A percentile compares a stretch with the other conserved stretches of the same genome.
These are phyloP conservation scores for Cantharis flavilabris DNA, from an alignment of 2,888 invertebrate genomes.

Conservation along the genomic window DNA sequence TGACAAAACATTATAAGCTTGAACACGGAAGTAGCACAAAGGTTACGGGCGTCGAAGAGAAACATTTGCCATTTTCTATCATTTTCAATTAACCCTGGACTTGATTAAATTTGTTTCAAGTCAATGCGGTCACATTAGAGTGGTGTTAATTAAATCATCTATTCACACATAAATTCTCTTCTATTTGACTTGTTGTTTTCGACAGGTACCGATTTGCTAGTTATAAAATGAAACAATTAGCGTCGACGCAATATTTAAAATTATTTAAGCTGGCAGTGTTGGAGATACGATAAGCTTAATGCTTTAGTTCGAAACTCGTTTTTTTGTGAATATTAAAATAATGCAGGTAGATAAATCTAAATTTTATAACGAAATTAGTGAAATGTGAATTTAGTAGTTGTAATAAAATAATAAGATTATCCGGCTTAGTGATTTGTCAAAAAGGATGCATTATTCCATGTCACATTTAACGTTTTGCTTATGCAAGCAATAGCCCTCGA, in stretches of 20 bases:
- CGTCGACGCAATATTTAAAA: background rate
- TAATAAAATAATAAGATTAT: background rate
- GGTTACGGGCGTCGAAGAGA: background rate
- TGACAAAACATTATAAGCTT: background rate
- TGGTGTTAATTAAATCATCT: background rate
- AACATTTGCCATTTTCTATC: background rate
- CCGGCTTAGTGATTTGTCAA: background rate
- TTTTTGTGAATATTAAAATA: background rate
- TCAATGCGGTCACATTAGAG: constrained; percentile 1
- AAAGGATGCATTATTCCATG: background rate
- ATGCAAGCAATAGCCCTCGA: background rate
- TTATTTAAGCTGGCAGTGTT: background rate
- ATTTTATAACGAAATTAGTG: background rate
- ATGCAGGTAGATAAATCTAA: background rate
- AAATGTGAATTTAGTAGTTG: background rate
- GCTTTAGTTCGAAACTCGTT: background rate
- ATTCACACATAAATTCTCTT: background rate
- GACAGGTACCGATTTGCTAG: background rate
- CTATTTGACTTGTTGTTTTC: background rate
- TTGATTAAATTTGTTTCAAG: constrained; percentile 16
- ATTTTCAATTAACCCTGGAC: constrained; percentile 8
- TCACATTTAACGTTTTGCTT: background rate
- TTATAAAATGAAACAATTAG: background rate
- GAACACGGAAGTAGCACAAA: background rate
- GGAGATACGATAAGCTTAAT: background rate